phyloP scores from a whole-genome alignment of 2,113 vertebrate genomes.

The Lycaon pictus region DNA sequence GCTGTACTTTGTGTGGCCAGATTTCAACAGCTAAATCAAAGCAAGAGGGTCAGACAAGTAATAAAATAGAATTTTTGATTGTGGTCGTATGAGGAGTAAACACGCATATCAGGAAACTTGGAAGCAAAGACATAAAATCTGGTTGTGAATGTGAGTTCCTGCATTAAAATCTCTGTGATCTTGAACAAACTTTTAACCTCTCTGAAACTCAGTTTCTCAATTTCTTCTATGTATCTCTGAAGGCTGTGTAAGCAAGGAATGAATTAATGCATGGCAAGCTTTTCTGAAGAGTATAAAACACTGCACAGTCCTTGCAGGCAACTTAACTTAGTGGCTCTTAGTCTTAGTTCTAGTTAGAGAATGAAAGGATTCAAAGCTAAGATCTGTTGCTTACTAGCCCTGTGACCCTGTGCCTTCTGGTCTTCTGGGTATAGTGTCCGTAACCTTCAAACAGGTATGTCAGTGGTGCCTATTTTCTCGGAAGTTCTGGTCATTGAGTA shows the following conservation, averaged over 20 bases:
- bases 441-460: neutral
- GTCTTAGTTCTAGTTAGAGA: neutral
- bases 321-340: neutral
- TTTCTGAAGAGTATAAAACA: slow-evolving; percentile 22
- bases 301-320: neutral
- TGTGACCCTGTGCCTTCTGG: neutral
- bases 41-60: neutral
- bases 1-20: slow-evolving; percentile 16
- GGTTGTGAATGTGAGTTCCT: neutral
- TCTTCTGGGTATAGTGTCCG: neutral
- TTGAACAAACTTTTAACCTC: neutral
- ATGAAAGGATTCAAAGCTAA: neutral
- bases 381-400: neutral
- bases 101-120: neutral
- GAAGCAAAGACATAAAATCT: slow-evolving; percentile 26
- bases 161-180: slow-evolving; percentile 4
- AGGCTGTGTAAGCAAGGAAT: neutral
- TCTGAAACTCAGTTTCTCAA: neutral
- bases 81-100: neutral
- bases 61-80: slow-evolving; percentile 12
- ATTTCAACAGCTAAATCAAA: slow-evolving; percentile 56
- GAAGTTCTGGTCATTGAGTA: neutral
- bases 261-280: neutral
- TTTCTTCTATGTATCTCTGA: neutral
- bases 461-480: neutral